Evolutionary conservation across 2,797 vertebrate genomes (phyloP), one percentile per base, ranked within the genome.

Genomic region (Semaprochilodus insignis): DNA sequence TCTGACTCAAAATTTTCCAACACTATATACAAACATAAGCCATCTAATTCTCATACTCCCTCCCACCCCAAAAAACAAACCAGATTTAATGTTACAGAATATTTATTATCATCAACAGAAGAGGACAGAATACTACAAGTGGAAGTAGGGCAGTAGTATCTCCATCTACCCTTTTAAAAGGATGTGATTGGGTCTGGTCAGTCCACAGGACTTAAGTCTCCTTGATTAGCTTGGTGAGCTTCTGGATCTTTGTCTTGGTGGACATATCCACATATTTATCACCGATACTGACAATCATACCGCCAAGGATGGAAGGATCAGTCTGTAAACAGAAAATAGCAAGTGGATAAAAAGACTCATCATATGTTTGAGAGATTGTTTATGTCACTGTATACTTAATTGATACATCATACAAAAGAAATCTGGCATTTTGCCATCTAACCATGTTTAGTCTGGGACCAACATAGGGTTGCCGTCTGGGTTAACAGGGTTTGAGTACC

Each of bases 241-340:
- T 99, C 92, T 97, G 96, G 91, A 99, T 96, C 95, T 99, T 99
- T 73, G 95, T 95, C 88, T 93, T 98, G 0, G 97, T 97, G 44
- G 97, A 95, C 94, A 95, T 95, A 89, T 95, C 95, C 85, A 91
- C 94, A 10, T 95, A 95, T 86, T 91, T 94, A 90, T 99, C 98
- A 60, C 98, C 97, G 15, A 99, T 96, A 31, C 97, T 97, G 93
- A 99, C 96, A 60, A 99, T 95, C 98, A 99, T 99, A 81, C 98
- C 98, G 19, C 97, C 97, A 78, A 99, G 94, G 91, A 99, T 96
- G 0, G 96, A 89, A 0, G 97, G 86, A 82, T 99, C 97, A 4
- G 90, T 93, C 97, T 99, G 88, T 48, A 60, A 74, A 83, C 10
- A 77, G 44, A 40, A 55, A 23, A 1, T 34, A 1, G 17, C 6